Evolutionary conservation across 2,888 invertebrate genomes (phyloP).

Genomic region (Bhutanitis thaidina): DNA sequence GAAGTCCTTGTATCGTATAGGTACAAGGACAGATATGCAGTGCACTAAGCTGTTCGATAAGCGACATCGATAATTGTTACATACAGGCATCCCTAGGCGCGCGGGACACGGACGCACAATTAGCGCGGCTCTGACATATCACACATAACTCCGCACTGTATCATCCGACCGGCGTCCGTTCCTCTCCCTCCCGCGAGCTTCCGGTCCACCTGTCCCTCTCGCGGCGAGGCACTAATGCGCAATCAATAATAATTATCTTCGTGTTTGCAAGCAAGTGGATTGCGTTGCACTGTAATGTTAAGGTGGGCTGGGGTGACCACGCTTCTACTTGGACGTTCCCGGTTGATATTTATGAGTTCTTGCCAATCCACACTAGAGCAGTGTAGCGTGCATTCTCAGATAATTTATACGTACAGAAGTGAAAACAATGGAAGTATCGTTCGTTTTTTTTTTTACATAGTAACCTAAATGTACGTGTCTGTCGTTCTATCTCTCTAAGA

Average conservation of each 20-base stretch:
- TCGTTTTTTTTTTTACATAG: too few relatives aligned
- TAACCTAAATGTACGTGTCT: too few relatives aligned
- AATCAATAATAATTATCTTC: constrained; percentile 77
- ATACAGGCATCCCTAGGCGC: constrained; percentile 24
- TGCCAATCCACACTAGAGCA: too few relatives aligned
- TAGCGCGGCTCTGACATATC: constrained; percentile 57
- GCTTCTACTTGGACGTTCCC: not conserved
- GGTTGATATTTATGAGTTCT: too few relatives aligned
- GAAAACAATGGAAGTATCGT: too few relatives aligned
- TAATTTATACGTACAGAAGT: too few relatives aligned
- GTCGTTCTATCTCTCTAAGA: too few relatives aligned
- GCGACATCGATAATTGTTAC: constrained; percentile 22
- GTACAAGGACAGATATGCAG: too few relatives aligned
- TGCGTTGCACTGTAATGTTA: constrained; percentile 51
- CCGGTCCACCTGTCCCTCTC: constrained; percentile 34
- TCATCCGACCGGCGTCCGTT: constrained; percentile 34
- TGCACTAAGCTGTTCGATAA: not conserved
- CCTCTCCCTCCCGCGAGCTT: constrained; percentile 23
- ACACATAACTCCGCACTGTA: constrained; percentile 46
- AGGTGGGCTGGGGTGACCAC: constrained; percentile 27
- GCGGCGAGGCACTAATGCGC: constrained; percentile 55
- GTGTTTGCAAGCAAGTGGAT: constrained; percentile 68
- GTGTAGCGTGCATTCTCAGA: too few relatives aligned
- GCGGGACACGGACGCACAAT: constrained; percentile 37
- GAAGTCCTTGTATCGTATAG: too few relatives aligned